Percentiles rank a stretch among this genome's conserved stretches.
These are phyloP conservation scores for Perca fluviatilis DNA, from an alignment of 2,113 vertebrate genomes.

Conservation along the genomic window DNA sequence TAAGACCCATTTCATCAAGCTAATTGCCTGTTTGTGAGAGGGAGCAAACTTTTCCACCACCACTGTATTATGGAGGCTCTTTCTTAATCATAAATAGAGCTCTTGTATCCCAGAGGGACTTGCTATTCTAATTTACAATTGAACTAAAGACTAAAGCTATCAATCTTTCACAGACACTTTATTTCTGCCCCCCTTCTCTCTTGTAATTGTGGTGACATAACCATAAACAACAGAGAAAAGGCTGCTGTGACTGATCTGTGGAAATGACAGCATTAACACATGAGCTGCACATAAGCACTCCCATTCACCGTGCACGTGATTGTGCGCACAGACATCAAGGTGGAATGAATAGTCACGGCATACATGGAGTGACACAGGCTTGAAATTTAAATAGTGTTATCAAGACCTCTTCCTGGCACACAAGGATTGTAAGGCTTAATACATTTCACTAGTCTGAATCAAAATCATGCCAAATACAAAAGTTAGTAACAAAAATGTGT, in stretches of 20 bases:
- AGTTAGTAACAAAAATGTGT: neutral
- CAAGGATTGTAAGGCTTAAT: constrained; percentile 7
- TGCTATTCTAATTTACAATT: constrained; percentile 99
- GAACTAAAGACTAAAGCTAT: constrained; percentile 99
- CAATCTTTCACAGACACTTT: constrained; percentile 96
- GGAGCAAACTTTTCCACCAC: constrained; percentile 96
- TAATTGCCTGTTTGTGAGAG: constrained; percentile 98
- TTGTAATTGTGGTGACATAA: constrained; percentile 96
- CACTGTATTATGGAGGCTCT: constrained; percentile 96
- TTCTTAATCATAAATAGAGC: constrained; percentile 99
- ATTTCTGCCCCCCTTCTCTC: constrained; percentile 74
- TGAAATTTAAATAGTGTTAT: constrained; percentile 17
- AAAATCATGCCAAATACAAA: neutral
- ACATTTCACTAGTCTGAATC: neutral
- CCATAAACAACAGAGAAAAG: constrained; percentile 87
- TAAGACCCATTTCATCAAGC: constrained; percentile 96
- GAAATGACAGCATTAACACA: constrained; percentile 80
- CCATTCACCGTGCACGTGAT: constrained; percentile 13
- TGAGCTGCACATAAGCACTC: constrained; percentile 65
- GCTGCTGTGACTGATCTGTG: constrained; percentile 84
- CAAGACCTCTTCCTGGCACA: constrained; percentile 6
- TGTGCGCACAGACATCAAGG: constrained; percentile 18
- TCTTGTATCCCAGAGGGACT: constrained; percentile 93
- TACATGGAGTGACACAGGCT: constrained; percentile 12
- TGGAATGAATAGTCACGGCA: constrained; percentile 14